A percentile compares a stretch with the other conserved stretches of the same genome.
Conservation (phyloP, 2,888 invertebrate species). For the Nomada goodeniana region DNA sequence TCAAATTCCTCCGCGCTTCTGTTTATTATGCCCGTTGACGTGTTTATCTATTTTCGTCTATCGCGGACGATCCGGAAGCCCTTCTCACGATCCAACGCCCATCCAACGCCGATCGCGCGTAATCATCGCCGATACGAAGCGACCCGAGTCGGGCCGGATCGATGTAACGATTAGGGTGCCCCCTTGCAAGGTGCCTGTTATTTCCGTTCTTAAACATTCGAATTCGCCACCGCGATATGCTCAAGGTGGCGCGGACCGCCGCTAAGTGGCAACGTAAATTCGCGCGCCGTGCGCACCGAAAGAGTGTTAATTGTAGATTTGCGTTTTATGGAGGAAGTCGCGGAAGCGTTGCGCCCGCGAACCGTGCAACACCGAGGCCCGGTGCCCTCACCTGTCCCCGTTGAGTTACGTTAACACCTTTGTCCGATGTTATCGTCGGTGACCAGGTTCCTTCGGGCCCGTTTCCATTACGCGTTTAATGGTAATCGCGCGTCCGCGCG, state of each 20-base stretch:
- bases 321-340: conserved; percentile 78
- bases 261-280: conserved; percentile 73
- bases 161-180: conserved; percentile 3
- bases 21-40: background rate
- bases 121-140: conserved; percentile 26
- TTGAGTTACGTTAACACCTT: conserved; percentile 76
- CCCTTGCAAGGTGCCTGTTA: background rate
- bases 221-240: too few species aligned
- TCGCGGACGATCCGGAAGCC: background rate
- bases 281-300: conserved; percentile 36
- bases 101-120: background rate
- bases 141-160: conserved; percentile 21
- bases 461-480: conserved; percentile 71
- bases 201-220: background rate
- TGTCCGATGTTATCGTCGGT: conserved; percentile 75
- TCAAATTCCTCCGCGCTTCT: too few species aligned
- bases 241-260: conserved; percentile 29
- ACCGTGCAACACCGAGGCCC: conserved; percentile 45
- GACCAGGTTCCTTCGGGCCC: conserved; percentile 68
- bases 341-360: conserved; percentile 41
- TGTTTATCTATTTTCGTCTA: background rate
- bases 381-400: conserved; percentile 71
- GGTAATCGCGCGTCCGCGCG: conserved; percentile 65
- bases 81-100: background rate
- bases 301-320: conserved; percentile 80